phyloP scores from a whole-genome alignment of 2,113 vertebrate genomes.

The Thymallus thymallus region DNA sequence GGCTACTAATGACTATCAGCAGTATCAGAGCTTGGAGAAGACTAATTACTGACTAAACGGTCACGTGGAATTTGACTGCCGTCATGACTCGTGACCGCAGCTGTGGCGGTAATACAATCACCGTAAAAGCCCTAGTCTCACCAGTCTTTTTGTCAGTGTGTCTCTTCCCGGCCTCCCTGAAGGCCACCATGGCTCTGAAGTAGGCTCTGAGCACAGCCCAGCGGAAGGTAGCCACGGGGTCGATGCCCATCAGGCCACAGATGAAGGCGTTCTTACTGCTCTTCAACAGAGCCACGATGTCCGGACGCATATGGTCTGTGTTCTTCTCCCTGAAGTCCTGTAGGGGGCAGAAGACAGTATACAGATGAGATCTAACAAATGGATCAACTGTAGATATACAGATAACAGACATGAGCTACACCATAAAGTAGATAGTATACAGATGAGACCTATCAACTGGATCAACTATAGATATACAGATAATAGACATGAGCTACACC shows the following conservation, averaged over 20 bases:
- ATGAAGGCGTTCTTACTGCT: slow-evolving; percentile 94
- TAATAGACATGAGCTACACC: too few species aligned
- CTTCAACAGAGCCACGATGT: slow-evolving; percentile 93
- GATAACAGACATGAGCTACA: too few species aligned
- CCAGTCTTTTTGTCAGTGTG: slow-evolving; percentile 60
- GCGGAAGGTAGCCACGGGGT: slow-evolving; percentile 92
- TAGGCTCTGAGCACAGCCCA: slow-evolving; percentile 93
- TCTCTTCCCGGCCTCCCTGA: slow-evolving; percentile 78
- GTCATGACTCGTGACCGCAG: too few species aligned
- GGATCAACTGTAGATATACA: not conserved
- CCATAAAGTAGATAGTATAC: not conserved
- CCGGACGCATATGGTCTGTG: slow-evolving; percentile 96
- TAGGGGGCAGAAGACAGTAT: not conserved
- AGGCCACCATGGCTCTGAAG: slow-evolving; percentile 88
- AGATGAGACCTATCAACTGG: not conserved
- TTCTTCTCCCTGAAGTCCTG: slow-evolving; percentile 98
- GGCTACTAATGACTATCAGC: too few species aligned
- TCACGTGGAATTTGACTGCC: too few species aligned
- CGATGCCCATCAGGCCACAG: slow-evolving; percentile 90
- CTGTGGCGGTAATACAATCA: too few species aligned
- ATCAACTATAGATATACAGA: not conserved
- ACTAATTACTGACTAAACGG: too few species aligned
- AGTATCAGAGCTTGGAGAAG: too few species aligned
- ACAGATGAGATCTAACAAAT: not conserved
- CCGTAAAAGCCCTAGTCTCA: slow-evolving; percentile 26